Evolutionary conservation across 2,888 invertebrate species (phyloP), one percentile per base, ranked within the genome.

Genomic region (Apamea crenata): DNA sequence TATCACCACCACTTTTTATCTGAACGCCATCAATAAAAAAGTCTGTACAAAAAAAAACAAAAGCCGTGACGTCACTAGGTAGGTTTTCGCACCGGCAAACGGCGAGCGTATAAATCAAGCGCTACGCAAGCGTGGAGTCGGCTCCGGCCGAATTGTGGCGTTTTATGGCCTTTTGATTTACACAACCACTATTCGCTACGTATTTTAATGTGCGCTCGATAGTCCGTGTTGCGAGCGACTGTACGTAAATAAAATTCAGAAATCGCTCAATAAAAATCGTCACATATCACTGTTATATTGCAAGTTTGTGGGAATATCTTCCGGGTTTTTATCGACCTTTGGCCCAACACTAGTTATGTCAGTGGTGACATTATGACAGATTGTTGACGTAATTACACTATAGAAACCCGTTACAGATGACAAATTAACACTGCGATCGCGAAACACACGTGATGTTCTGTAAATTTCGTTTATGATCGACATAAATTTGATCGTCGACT

Each of bases 61-160:
- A 96, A 94, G 92, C 94, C 90, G 93, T 95, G 96, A 96, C 96
- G 96, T 96, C 96, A 96, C 95, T 93, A 95, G 96, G 94, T 95
- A 94, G 95, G 95, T 95, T 96, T 94, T 94, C 96, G 95, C 89
- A 90, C 95, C 94, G 95, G 94, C 95, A 94, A 89, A 93, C 93
- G 95, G 94, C 92, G 92, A 91, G 92, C 93, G 94, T 93, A 96
- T 96, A 97, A 96, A 96, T 96, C 96, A 96, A 94, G 90, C 83
- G 95, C 90, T 92, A 84, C 92, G 93, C 94, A 94, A 94, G 94
- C 91, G 92, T 94, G 95, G 96, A 96, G 95, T 93, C 94, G 94
- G 95, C 95, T 96, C 90, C 94, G 90, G 91, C 93, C 93, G 92
- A 94, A 95, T 93, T 94, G 94, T 92, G 94, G 92, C 94, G 89